Conservation (phyloP, 2,113 vertebrate species). For the Typhlomys cinereus region DNA sequence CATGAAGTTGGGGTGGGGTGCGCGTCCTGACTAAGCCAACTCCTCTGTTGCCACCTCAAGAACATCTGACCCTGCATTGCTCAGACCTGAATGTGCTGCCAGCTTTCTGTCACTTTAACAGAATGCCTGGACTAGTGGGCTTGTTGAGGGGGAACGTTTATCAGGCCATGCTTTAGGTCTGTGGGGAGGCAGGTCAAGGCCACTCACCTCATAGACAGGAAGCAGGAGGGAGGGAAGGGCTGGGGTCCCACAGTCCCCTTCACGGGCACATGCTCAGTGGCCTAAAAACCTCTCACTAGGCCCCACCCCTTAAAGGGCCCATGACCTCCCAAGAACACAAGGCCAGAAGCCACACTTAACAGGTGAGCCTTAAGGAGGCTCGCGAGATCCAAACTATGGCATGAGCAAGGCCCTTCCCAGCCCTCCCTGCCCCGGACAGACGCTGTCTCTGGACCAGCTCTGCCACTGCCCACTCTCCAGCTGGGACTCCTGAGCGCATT, state of each 20-base stretch:
- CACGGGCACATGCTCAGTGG: neutral
- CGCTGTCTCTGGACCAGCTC: neutral
- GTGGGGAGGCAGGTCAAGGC: too few species aligned
- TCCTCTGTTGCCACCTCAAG: neutral
- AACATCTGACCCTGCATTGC: neutral
- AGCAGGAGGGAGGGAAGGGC: neutral
- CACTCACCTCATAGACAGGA: neutral
- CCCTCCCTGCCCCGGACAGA: neutral
- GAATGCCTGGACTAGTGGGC: neutral
- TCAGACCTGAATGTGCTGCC: neutral
- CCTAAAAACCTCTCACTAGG: neutral
- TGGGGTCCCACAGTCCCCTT: neutral
- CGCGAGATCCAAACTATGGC: neutral
- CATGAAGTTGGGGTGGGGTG: fast-evolving
- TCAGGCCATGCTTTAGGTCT: neutral
- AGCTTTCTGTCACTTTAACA: neutral
- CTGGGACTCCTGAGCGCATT: neutral
- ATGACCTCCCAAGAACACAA: neutral
- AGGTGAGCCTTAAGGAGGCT: neutral
- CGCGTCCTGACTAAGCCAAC: fast-evolving
- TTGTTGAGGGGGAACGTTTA: neutral
- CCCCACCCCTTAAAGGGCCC: neutral
- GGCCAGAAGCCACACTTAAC: too few species aligned
- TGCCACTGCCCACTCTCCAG: too few species aligned
- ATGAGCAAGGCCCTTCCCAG: neutral